These are phyloP conservation scores for Lumbricus terrestris DNA, from an alignment of 2,888 invertebrate species.

Conservation along the genomic window DNA sequence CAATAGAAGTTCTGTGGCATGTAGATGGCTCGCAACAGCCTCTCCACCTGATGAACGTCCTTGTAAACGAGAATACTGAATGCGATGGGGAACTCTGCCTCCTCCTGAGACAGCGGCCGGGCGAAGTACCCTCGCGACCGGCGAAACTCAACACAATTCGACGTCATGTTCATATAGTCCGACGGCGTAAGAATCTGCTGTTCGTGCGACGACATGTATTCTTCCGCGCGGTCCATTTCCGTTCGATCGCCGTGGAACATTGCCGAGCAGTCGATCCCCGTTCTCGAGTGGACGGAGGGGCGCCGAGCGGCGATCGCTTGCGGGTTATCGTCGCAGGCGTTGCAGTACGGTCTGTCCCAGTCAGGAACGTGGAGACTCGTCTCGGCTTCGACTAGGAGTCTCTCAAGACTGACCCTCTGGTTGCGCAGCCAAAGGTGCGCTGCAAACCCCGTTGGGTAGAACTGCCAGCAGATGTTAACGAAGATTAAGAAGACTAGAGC, in stretches of 20 bases:
- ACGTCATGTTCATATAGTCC: conserved; percentile 39
- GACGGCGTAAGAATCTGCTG: conserved; percentile 23
- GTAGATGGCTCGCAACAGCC: conserved; percentile 50
- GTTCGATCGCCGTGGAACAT: conserved; percentile 18
- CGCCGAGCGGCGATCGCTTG: neutral
- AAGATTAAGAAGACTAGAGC: neutral
- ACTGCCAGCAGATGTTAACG: neutral
- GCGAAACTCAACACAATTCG: conserved; percentile 37
- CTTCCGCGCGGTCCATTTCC: conserved; percentile 16
- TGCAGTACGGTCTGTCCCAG: neutral
- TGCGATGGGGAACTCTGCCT: conserved; percentile 48
- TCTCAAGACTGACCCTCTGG: neutral
- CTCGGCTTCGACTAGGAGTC: neutral
- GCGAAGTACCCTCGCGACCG: conserved; percentile 33
- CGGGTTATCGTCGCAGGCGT: neutral
- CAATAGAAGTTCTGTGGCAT: conserved; percentile 53
- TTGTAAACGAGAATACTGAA: conserved; percentile 49
- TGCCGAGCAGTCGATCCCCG: conserved; percentile 18
- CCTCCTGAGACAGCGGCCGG: conserved; percentile 37
- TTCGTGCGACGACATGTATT: neutral
- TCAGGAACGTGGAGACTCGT: neutral
- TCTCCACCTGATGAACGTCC: conserved; percentile 47
- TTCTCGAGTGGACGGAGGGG: conserved; percentile 8
- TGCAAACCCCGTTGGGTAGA: neutral
- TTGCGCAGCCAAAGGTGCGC: conserved; percentile 7